Conservation (phyloP, 2,888 invertebrate genomes). For the Microplitis deprimator region DNA sequence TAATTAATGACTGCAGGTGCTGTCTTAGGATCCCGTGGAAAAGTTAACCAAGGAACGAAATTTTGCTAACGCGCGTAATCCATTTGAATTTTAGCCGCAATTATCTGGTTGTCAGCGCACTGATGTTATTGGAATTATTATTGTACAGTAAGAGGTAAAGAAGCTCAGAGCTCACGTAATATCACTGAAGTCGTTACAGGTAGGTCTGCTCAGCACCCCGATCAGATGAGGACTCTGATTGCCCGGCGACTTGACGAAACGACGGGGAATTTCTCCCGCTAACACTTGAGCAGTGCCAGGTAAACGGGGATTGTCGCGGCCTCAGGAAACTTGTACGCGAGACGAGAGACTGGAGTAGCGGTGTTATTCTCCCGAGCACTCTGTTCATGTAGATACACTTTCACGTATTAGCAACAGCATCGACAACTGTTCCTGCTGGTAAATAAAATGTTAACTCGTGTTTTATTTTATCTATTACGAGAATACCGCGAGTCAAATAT, state of each 20-base stretch:
- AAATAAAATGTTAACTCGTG: not conserved
- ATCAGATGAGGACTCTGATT: constrained; percentile 51
- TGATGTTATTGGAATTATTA: too few species aligned
- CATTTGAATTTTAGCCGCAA: too few species aligned
- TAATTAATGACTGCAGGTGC: too few species aligned
- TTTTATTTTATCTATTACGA: not conserved
- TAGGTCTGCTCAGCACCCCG: constrained; percentile 49
- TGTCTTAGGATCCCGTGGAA: too few species aligned
- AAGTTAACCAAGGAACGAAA: too few species aligned
- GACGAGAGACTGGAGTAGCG: constrained; percentile 30
- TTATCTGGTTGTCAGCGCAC: too few species aligned
- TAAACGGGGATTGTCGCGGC: constrained; percentile 52
- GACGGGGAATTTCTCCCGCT: constrained; percentile 54
- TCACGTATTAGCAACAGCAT: constrained; percentile 62
- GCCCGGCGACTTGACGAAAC: constrained; percentile 49
- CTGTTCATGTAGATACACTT: constrained; percentile 60
- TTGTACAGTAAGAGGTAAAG: too few species aligned
- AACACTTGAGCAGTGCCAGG: constrained; percentile 46
- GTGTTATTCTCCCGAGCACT: constrained; percentile 32
- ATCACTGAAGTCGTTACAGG: constrained; percentile 16
- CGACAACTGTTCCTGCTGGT: constrained; percentile 43
- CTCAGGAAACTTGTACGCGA: constrained; percentile 27
- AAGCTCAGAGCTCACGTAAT: not conserved
- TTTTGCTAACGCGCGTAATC: too few species aligned
- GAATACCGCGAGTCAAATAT: not conserved